Evolutionary conservation across 1,140 invertebrate species (phyloP), one percentile per base, ranked within the genome.

Genomic region (Anoplophora glabripennis): DNA sequence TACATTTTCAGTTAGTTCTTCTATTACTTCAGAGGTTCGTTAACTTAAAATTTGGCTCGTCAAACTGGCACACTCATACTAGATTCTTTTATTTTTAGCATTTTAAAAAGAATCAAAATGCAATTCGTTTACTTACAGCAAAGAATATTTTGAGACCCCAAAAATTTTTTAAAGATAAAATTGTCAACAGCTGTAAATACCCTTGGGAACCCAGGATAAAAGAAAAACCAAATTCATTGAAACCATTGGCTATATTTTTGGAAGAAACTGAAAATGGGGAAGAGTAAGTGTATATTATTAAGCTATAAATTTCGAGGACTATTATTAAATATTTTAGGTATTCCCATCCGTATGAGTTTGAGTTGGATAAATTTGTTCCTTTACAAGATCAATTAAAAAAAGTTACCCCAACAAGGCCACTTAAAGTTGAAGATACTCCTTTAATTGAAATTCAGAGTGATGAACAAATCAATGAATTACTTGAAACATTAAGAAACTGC

Each of bases 271-370:
- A 86, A 63, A 72, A 81, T 36, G 70, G 72, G 8, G 64, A 71
- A 66, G 64, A 62, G 70, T 74, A 67, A 65, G 64, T 67, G 33
- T 10, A 57, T 40, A 40, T 14, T n/a, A n/a, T 4, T 40, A 40
- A 40, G 14, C 4, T n/a, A 40, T 40, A n/a, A 4, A 40, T 40
- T 40, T 40, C 4, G 17, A 0, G 44, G 12, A 5, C 28, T 44
- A 44, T 12, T 3, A 9, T 21, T 35, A 57, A 34, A 37, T 56
- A 42, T 67, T 77, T 61, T 67, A 87, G 86, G 59, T 92, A 84
- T 75, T 82, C 85, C 63, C 94, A 98, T 81, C 96, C 95, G 0
- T 98, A 98, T 75, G 85, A 92, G 73, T 83, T 83, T 72, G 95
- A 98, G 76, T 72, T 98, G 10, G 82, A 93, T 28, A 77, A 82